phyloP scores from a whole-genome alignment of 2,113 vertebrate genomes.

The Anthoscopus minutus region DNA sequence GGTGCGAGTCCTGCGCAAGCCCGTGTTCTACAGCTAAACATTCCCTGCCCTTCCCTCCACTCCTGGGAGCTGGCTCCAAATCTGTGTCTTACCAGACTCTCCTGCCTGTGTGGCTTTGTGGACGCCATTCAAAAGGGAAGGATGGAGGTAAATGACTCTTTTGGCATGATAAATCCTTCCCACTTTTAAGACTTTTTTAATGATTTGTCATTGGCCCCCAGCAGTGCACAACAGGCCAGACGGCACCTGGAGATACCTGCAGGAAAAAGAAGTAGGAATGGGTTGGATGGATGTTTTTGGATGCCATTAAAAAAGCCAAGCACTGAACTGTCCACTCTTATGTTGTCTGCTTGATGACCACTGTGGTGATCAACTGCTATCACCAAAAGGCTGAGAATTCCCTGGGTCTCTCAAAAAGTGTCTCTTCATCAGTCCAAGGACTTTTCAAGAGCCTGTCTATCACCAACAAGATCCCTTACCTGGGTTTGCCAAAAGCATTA shows the following conservation, averaged over 20 bases:
- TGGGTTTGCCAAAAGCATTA: not conserved
- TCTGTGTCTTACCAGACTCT: not conserved
- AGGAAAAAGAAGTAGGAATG: not conserved
- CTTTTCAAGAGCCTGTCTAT: not conserved
- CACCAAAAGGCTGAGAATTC: not conserved
- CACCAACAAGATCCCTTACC: not conserved
- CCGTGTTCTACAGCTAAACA: slow-evolving; percentile 67
- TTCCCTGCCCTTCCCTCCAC: not conserved
- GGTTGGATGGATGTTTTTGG: not conserved
- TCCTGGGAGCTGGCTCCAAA: not conserved
- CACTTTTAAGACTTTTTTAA: not conserved
- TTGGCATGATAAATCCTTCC: not conserved
- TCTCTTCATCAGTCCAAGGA: not conserved
- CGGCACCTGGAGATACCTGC: not conserved
- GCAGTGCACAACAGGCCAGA: not conserved
- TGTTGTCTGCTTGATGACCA: not conserved
- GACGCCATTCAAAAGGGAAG: not conserved
- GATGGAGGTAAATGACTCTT: not conserved
- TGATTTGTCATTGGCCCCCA: not conserved
- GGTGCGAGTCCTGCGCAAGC: slow-evolving; percentile 73
- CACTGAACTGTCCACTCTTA: not conserved
- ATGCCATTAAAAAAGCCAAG: not conserved
- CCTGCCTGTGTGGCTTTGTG: not conserved
- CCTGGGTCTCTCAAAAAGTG: not conserved
- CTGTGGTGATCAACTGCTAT: not conserved